Percentiles rank a stretch among this genome's conserved stretches.
Conservation (phyloP, 2,888 invertebrate species). For the Nemapogon koenigi region DNA sequence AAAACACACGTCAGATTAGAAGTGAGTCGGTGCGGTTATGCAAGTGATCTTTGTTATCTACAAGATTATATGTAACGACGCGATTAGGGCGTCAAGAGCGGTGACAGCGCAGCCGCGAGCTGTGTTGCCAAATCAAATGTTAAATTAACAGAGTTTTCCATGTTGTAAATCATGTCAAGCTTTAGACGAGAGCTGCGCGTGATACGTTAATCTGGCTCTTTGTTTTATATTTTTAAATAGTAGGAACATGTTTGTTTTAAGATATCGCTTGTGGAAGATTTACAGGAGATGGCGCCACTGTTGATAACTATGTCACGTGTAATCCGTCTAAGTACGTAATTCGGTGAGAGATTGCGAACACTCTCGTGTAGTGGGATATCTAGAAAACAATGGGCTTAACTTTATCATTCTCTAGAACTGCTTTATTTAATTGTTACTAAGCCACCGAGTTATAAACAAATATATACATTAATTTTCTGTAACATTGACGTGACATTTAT, state of each 20-base stretch:
- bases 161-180: constrained; percentile 58
- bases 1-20: constrained; percentile 54
- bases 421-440: constrained; percentile 3
- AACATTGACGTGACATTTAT: too few species aligned
- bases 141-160: constrained; percentile 45
- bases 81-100: constrained; percentile 54
- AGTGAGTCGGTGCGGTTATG: constrained; percentile 44
- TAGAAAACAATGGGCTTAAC: constrained; percentile 50
- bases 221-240: constrained; percentile 63
- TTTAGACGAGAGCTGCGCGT: constrained; percentile 40
- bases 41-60: constrained; percentile 47
- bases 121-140: constrained; percentile 55
- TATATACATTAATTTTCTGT: too few species aligned
- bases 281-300: constrained; percentile 53
- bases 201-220: constrained; percentile 61
- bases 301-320: constrained; percentile 56
- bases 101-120: constrained; percentile 39
- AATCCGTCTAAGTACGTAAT: constrained; percentile 57
- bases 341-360: constrained; percentile 58
- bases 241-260: constrained; percentile 60
- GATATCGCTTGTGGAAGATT: constrained; percentile 59
- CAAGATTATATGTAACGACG: constrained; percentile 57
- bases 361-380: constrained; percentile 33
- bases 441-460: constrained; percentile 3
- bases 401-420: constrained; percentile 38